Evolutionary conservation across 2,888 invertebrate genomes (phyloP), one percentile per base, ranked within the genome.

Genomic region (Pemphredon lugubris): DNA sequence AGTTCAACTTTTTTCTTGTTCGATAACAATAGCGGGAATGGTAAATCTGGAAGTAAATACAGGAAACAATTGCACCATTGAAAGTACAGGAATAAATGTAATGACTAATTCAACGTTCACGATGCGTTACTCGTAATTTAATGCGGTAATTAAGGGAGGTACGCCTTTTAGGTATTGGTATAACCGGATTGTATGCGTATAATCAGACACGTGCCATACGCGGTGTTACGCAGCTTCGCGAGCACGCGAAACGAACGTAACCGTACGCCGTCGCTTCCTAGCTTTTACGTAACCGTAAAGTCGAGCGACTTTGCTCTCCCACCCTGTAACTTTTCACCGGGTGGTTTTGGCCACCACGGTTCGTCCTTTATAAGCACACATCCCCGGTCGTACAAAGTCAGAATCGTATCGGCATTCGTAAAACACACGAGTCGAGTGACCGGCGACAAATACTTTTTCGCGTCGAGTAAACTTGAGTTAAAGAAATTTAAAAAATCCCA

Each of bases 311-410:
- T 70, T 70, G 40, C 61, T 77, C 75, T 68, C 83, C 85, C 84
- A 82, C 85, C 80, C 82, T 13, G 55, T 58, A 50, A 69, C 72
- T 82, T 83, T 82, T 84, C 81, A 84, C 84, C 77, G 83, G 84
- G 81, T 84, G 77, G 82, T 87, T 87, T 88, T 87, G 87, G 81
- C 75, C 83, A 82, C 76, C 68, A 78, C 71, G 74, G 64, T 55
- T 71, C 79, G 83, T 86, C 85, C 89, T 89, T 89, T 89, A 89
- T 89, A 89, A 89, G 84, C 87, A 83, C 86, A 84, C 85, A 87
- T 83, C 79, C 83, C 79, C 77, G 83, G 75, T 76, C 78, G 74
- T 73, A 59, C 73, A 79, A 81, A 85, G 81, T 74, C 89, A 88
- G 87, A 88, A 87, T 80, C 86, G 85, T 84, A 81, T 84, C 84